Base-by-base conservation (phyloP, 2,888 invertebrate genomes). In the Baccha elongata region DNA sequence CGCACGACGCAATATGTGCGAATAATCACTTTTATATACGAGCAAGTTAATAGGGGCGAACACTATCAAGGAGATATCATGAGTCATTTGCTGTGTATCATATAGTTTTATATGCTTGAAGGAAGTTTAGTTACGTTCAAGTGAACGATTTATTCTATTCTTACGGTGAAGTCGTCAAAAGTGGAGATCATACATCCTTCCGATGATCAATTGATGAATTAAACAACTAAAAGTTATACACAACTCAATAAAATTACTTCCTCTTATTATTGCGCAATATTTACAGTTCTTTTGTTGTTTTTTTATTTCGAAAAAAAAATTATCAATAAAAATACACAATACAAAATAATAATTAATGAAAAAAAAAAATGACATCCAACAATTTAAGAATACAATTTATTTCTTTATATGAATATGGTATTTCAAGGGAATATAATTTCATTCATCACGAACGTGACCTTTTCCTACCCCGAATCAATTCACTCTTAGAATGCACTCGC, bases 361-460 rank as follows among this genome's bases (percentile, higher is more conserved):
- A 55, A 11, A 40, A 58, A 40, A 58, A 40, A 6, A 55, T 29
- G 26, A 40, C 58, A 58, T 26, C 23, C 23, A 26, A 26, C 58
- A 58, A 58, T 58, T 58, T 40, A 23, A 15, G 23, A 40, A 23
- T 13, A 55, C 55, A 58, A 55, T 58, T 19, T 13, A 44, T 10
- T 58, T 40, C 58, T 26, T 58, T 26, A 23, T 26, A 23, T 42
- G 52, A 67, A 64, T 64, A 48, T 52, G 13, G 8, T 17, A 26
- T 40, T 42, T 67, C 65, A 67, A 52, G 42, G 26, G 42, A 67
- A 67, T 26, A 67, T 26, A 29, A 32, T 23, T 40, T 67, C 58
- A 58, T 67, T 52, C 26, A 52, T 52, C 42, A 50, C 19, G 32
- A 35, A 42, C 32, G n/a, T 72, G 62, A 62, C 60, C 71, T 52